Conservation (phyloP, 2,797 vertebrate genomes). For the Hyperoplus lanceolatus region DNA sequence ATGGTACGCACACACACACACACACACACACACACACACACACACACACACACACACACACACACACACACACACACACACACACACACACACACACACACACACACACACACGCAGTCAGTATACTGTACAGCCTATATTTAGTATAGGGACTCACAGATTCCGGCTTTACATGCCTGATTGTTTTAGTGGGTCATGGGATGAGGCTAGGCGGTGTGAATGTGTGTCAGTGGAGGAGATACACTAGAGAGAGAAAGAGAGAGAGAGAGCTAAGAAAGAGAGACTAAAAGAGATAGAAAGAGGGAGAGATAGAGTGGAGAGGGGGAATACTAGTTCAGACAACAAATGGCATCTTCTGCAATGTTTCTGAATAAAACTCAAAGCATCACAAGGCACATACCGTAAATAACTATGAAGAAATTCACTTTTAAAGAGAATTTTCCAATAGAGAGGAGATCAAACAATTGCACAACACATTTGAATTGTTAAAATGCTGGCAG, state of each 20-base stretch:
- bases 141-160: slow-evolving; percentile 61
- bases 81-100: slow-evolving; percentile 16
- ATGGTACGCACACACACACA: slow-evolving; percentile 7
- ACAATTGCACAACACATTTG: background rate
- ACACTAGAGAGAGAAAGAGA: slow-evolving; percentile 12
- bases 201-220: slow-evolving; percentile 58
- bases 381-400: background rate
- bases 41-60: slow-evolving; percentile 1
- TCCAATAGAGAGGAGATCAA: background rate
- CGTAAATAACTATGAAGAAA: background rate
- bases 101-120: slow-evolving; percentile 5
- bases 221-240: slow-evolving; percentile 71
- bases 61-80: slow-evolving; percentile 1
- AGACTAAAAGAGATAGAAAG: slow-evolving; percentile 15
- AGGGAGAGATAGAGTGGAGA: slow-evolving; percentile 1
- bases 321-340: slow-evolving; percentile 12
- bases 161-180: slow-evolving; percentile 75
- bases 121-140: slow-evolving; percentile 53
- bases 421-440: no score
- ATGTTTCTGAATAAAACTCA: slow-evolving; percentile 28
- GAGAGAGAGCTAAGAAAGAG: slow-evolving; percentile 21
- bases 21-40: slow-evolving; percentile 23
- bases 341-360: slow-evolving; percentile 37
- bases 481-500: background rate
- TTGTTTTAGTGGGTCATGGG: slow-evolving; percentile 82